A percentile compares a stretch with the other conserved stretches of the same genome.
phyloP scores from a whole-genome alignment of 2,113 vertebrate species.

The Phylloscopus whistleri region DNA sequence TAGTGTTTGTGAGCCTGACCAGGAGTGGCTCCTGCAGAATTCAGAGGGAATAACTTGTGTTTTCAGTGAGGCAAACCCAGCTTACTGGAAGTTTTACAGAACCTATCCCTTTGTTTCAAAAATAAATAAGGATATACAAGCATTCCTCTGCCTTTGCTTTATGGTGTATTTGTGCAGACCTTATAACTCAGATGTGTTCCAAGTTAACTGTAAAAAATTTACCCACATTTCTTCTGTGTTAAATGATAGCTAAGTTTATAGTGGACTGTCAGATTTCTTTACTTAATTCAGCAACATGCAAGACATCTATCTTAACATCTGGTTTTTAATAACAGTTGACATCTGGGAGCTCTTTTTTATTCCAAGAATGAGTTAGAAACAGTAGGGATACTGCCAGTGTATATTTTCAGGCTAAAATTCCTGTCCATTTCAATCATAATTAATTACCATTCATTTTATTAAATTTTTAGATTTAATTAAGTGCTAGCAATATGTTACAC shows the following conservation, averaged over 20 bases:
- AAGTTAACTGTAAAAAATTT: constrained; percentile 68
- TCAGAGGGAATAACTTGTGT: background rate
- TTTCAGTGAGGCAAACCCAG: background rate
- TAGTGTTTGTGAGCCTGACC: background rate
- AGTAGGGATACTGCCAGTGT: constrained; percentile 74
- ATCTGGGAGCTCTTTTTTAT: constrained; percentile 73
- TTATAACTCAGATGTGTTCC: constrained; percentile 32
- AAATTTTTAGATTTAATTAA: constrained; percentile 67
- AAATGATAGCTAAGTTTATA: constrained; percentile 82
- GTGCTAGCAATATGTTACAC: constrained; percentile 40
- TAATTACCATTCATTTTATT: constrained; percentile 67
- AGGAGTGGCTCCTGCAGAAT: background rate
- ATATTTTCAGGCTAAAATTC: constrained; percentile 70
- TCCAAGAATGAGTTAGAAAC: constrained; percentile 60
- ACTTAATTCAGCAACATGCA: constrained; percentile 74
- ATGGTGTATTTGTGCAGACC: background rate
- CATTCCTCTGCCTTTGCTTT: background rate
- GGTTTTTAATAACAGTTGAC: constrained; percentile 81
- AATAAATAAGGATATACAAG: background rate
- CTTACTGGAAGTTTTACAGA: background rate
- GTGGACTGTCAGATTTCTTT: constrained; percentile 83
- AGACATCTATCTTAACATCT: constrained; percentile 78
- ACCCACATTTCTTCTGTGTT: constrained; percentile 68
- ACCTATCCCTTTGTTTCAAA: background rate
- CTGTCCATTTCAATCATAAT: constrained; percentile 79